These are phyloP conservation scores for Hirundichthys speculiger DNA, from an alignment of 2,113 vertebrate genomes.

Conservation along the genomic window DNA sequence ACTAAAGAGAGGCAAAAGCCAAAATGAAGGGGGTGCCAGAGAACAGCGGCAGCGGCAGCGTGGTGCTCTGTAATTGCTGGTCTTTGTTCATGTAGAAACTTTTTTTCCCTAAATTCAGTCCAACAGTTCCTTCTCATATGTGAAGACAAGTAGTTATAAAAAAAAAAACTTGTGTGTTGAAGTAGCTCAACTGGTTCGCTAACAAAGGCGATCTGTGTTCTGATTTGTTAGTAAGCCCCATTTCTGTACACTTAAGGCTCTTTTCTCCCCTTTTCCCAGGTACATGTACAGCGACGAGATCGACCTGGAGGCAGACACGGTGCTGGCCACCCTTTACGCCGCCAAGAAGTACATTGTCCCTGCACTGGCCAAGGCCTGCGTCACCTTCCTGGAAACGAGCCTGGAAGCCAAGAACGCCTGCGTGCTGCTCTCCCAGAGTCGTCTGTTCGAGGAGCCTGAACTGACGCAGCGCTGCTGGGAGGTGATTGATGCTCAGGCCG, in stretches of 20 bases:
- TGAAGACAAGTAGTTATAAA: background rate
- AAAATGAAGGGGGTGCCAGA: constrained; percentile 42
- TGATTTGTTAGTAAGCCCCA: background rate
- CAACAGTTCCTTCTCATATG: background rate
- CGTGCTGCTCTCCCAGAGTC: constrained; percentile 95
- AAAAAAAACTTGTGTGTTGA: background rate
- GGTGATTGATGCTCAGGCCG: constrained; percentile 97
- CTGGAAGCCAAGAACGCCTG: constrained; percentile 96
- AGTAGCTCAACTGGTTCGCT: no score
- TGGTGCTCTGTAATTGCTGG: constrained; percentile 61
- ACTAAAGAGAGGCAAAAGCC: constrained; percentile 44
- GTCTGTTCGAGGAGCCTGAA: constrained; percentile 96
- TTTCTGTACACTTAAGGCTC: background rate
- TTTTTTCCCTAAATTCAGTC: background rate
- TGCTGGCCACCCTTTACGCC: constrained; percentile 94
- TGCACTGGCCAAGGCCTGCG: constrained; percentile 92
- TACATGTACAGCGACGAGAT: constrained; percentile 98
- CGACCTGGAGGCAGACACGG: constrained; percentile 95
- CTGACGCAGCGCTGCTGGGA: constrained; percentile 97
- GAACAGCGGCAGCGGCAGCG: constrained; percentile 31
- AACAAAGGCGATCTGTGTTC: no score
- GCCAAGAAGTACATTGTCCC: constrained; percentile 99
- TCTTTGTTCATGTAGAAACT: constrained; percentile 14
- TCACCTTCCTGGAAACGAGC: constrained; percentile 95
- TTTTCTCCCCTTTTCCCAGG: constrained; percentile 72